Evolutionary conservation across 1,140 invertebrate species (phyloP).

Genomic region (Hermetia illucens): DNA sequence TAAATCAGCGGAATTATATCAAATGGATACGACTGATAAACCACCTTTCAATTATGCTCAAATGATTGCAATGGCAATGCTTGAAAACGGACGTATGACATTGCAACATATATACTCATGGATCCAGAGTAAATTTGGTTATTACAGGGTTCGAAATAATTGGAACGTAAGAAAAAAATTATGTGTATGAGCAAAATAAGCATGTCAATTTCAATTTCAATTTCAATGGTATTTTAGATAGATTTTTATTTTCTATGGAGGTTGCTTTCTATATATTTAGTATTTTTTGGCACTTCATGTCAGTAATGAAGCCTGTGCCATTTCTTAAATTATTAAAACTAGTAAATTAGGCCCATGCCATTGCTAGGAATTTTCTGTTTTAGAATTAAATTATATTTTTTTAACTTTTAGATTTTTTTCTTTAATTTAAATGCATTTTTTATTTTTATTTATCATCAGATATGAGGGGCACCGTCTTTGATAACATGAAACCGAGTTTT

Average conservation of each 20-base stretch:
- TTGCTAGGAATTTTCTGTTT: too few relatives aligned
- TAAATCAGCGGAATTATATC: conserved; percentile 16
- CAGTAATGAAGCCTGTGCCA: too few relatives aligned
- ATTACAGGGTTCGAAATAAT: conserved; percentile 23
- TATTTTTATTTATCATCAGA: too few relatives aligned
- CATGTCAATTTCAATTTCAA: background rate
- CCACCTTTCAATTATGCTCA: conserved; percentile 29
- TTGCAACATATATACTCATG: conserved; percentile 27
- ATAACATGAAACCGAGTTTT: too few relatives aligned
- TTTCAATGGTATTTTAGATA: background rate
- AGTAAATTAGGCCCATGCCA: background rate
- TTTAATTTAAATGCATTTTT: too few relatives aligned
- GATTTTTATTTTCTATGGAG: conserved; percentile 1
- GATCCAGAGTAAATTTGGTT: conserved; percentile 28
- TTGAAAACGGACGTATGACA: conserved; percentile 23
- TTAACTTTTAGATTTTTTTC: too few relatives aligned
- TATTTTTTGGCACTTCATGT: too few relatives aligned
- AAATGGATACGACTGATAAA: conserved; percentile 18
- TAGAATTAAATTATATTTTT: too few relatives aligned
- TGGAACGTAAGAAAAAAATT: conserved; percentile 23
- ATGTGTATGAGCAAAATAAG: background rate
- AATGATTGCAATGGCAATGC: conserved; percentile 29
- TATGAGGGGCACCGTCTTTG: too few relatives aligned
- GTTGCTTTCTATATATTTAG: too few relatives aligned
- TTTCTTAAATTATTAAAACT: too few relatives aligned